phyloP scores from a whole-genome alignment of 2,888 invertebrate genomes.

The Amiota communis region DNA sequence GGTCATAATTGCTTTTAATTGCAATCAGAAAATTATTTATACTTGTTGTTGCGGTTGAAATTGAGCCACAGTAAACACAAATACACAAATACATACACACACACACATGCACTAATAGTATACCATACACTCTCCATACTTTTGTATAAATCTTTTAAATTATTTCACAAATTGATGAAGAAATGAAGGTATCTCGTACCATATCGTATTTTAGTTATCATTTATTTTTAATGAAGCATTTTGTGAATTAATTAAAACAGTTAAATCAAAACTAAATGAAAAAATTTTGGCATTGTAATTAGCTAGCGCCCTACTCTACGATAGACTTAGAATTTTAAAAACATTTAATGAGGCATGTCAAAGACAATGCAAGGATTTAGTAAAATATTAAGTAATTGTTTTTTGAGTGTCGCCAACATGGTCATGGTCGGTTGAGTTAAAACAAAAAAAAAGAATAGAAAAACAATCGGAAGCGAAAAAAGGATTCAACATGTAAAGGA shows the following conservation, averaged over 20 bases:
- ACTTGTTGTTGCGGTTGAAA: conserved; percentile 54
- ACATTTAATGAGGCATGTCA: conserved; percentile 23
- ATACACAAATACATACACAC: not conserved
- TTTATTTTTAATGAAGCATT: conserved; percentile 10
- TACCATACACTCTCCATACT: not conserved
- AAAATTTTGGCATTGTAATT: conserved; percentile 4
- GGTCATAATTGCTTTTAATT: conserved; percentile 65
- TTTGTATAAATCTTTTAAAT: no score
- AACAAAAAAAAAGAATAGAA: not conserved
- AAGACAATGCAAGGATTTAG: conserved; percentile 10
- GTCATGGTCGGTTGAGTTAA: conserved; percentile 21
- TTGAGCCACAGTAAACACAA: conserved; percentile 24
- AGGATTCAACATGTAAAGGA: not conserved
- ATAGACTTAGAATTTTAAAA: conserved; percentile 9
- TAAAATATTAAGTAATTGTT: conserved; percentile 24
- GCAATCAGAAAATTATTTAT: conserved; percentile 63
- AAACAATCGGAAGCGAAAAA: not conserved
- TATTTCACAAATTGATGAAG: no score
- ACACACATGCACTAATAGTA: not conserved
- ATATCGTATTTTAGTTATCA: not conserved
- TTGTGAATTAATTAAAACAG: conserved; percentile 12
- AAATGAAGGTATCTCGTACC: no score
- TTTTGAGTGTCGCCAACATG: conserved; percentile 25
- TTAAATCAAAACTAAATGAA: not conserved
- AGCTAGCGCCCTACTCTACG: not conserved